Percentiles rank a stretch among this genome's conserved stretches.
These are phyloP conservation scores for Tenualosa ilisha DNA, from an alignment of 2,797 vertebrate species.

Conservation along the genomic window DNA sequence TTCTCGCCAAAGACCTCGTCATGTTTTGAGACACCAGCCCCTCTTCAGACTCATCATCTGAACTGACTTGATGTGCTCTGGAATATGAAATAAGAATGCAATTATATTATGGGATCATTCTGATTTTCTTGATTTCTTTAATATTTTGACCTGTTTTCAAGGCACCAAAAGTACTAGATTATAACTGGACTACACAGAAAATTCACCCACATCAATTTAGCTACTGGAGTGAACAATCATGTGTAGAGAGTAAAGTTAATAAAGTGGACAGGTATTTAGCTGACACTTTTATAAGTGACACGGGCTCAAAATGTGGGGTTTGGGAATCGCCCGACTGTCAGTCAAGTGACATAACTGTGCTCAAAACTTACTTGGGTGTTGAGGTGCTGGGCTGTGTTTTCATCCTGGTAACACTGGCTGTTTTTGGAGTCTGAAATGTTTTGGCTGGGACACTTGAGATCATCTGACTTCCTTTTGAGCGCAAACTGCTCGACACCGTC, in stretches of 20 bases:
- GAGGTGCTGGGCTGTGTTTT: constrained; percentile 64
- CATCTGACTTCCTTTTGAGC: constrained; percentile 64
- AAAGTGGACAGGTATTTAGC: no score
- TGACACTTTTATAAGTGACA: no score
- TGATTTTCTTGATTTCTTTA: background rate
- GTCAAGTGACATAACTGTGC: background rate
- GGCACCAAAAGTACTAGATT: background rate
- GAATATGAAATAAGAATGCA: background rate
- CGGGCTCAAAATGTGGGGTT: no score
- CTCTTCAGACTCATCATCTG: constrained; percentile 58
- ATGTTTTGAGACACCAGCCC: constrained; percentile 34
- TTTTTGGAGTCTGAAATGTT: constrained; percentile 67
- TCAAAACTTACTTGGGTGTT: constrained; percentile 65
- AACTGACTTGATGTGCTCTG: constrained; percentile 51
- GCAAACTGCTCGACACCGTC: constrained; percentile 69
- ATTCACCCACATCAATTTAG: background rate
- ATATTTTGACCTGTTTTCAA: background rate
- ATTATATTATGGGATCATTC: background rate
- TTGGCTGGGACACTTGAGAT: constrained; percentile 52
- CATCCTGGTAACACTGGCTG: constrained; percentile 59
- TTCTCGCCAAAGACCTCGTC: constrained; percentile 28
- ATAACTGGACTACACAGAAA: background rate
- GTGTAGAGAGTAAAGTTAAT: background rate
- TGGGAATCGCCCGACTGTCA: no score
- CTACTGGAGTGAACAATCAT: background rate